phyloP scores from a whole-genome alignment of 2,888 invertebrate species.

The Lepeophtheirus nordmannii region DNA sequence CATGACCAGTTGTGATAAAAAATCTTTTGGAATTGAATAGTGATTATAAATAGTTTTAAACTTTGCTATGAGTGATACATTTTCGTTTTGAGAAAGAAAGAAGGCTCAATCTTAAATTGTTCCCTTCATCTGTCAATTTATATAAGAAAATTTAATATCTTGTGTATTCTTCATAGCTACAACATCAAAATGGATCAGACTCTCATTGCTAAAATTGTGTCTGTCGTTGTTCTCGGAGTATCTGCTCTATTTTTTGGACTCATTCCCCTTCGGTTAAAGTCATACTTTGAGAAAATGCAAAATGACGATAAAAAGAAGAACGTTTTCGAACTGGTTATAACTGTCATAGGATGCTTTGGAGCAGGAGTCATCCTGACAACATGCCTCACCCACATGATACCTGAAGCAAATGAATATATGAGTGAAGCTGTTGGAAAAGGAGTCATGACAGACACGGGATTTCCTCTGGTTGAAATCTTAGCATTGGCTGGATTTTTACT shows the following conservation, averaged over 20 bases:
- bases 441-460: slow-evolving; percentile 35
- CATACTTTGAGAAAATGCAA: slow-evolving; percentile 45
- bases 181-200: slow-evolving; percentile 32
- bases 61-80: neutral
- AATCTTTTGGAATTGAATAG: neutral
- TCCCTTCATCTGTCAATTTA: neutral
- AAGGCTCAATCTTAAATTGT: no score
- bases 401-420: slow-evolving; percentile 15
- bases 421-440: slow-evolving; percentile 18
- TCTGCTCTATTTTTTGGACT: slow-evolving; percentile 60
- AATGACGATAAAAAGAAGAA: slow-evolving; percentile 13
- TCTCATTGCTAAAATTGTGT: slow-evolving; percentile 54
- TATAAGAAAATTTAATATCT: neutral
- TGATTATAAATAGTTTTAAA: neutral
- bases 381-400: slow-evolving; percentile 24
- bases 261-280: slow-evolving; percentile 52
- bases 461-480: slow-evolving; percentile 52
- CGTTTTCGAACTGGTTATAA: neutral
- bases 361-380: slow-evolving; percentile 24
- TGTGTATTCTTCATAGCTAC: neutral
- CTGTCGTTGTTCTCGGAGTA: slow-evolving; percentile 58
- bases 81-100: neutral
- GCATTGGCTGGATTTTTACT: slow-evolving; percentile 59
- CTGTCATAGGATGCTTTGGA: slow-evolving; percentile 15
- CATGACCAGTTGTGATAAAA: slow-evolving; percentile 5